phyloP scores from a whole-genome alignment of 2,113 vertebrate genomes.

The Rhinolophus ferrumequinum region DNA sequence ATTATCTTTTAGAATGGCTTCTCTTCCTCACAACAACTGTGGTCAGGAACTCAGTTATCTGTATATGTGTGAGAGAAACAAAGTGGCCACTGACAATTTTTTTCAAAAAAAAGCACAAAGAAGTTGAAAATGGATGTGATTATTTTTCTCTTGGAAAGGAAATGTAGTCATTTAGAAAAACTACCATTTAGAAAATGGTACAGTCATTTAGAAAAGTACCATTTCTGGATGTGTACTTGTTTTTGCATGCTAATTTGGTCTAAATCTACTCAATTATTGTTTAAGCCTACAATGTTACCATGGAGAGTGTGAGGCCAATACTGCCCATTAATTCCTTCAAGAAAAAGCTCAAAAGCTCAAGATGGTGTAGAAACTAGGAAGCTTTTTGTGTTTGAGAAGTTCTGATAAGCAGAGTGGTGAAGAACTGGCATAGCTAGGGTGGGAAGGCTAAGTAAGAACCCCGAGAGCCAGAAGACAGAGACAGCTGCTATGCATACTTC shows the following conservation, averaged over 20 bases:
- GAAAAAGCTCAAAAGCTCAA: not conserved
- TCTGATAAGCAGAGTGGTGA: not conserved
- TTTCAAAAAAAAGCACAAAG: conserved; percentile 36
- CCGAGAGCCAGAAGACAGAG: not conserved
- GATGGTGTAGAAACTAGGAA: not conserved
- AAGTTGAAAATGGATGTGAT: not conserved
- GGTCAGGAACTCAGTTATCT: conserved; percentile 41
- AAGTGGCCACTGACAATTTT: not conserved
- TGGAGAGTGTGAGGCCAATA: not conserved
- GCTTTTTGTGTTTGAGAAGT: not conserved
- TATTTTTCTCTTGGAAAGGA: not conserved
- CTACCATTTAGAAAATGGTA: not conserved
- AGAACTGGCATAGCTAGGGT: rapidly evolving
- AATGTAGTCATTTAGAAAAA: not conserved
- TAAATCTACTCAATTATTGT: conserved; percentile 7
- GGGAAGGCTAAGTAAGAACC: not conserved
- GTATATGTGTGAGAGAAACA: conserved; percentile 8
- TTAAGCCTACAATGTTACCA: not conserved
- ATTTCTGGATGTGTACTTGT: not conserved
- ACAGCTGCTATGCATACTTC: not conserved
- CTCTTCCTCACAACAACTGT: not conserved
- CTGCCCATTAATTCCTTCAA: not conserved
- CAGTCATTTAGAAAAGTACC: conserved; percentile 17
- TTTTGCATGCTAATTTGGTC: conserved; percentile 22
- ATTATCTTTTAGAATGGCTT: not conserved